A percentile compares a stretch with the other conserved stretches of the same genome.
These are phyloP conservation scores for Calyptommatus sinebrachiatus DNA, from an alignment of 2,113 vertebrate species.

Conservation along the genomic window DNA sequence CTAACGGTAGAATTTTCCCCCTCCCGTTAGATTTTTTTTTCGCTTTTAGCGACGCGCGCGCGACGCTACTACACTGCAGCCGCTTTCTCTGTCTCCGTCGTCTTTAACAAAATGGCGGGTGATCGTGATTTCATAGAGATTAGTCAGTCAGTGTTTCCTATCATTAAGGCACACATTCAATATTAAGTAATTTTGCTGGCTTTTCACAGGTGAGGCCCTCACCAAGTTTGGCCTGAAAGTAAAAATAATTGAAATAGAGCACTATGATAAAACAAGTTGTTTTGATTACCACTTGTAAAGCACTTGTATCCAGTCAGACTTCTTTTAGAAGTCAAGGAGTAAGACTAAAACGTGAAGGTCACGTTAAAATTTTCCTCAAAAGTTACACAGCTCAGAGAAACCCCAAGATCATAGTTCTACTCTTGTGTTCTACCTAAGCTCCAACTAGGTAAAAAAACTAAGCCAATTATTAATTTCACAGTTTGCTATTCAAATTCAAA, in stretches of 20 bases:
- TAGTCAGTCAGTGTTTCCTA: too few relatives aligned
- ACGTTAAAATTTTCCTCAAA: neutral
- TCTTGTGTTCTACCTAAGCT: neutral
- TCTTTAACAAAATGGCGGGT: constrained; percentile 24
- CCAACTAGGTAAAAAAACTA: neutral
- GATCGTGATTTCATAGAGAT: neutral
- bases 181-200: neutral
- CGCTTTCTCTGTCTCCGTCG: too few relatives aligned
- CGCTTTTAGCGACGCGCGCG: too few relatives aligned
- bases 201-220: neutral
- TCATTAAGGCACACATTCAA: too few relatives aligned
- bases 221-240: neutral
- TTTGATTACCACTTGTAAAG: neutral
- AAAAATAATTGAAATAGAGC: neutral
- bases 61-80: too few relatives aligned
- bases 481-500: too few relatives aligned
- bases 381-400: neutral
- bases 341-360: neutral
- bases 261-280: neutral
- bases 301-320: neutral
- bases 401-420: neutral
- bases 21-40: constrained; percentile 17
- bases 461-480: too few relatives aligned
- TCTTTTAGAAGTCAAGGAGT: neutral
- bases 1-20: constrained; percentile 22